A percentile compares a stretch with the other conserved stretches of the same genome.
Evolutionary conservation across 2,113 vertebrate species (phyloP).

Genomic region (Dipodomys ordii): DNA sequence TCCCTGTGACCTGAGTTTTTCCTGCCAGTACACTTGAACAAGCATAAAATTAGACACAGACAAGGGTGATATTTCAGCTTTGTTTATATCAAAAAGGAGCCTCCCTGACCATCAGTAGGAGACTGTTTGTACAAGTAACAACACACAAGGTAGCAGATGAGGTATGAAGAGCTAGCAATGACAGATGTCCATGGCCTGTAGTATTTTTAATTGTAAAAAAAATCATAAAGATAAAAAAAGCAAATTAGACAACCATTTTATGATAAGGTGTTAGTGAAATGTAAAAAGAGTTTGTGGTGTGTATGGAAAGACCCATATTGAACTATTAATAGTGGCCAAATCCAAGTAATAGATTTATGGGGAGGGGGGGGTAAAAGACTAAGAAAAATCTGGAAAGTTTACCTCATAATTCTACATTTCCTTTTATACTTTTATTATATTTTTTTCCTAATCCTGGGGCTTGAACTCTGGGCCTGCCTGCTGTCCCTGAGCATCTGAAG

Average conservation of each 20-base stretch:
- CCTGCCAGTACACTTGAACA: not conserved
- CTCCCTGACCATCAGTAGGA: not conserved
- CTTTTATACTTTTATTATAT: not conserved
- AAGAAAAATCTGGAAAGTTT: not conserved
- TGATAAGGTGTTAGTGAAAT: not conserved
- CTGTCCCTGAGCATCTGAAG: too few relatives aligned
- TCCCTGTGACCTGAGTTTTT: slow-evolving; percentile 6
- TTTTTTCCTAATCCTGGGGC: not conserved
- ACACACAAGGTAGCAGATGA: not conserved
- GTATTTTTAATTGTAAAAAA: slow-evolving; percentile 30
- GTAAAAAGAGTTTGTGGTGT: not conserved
- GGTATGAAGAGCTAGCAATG: not conserved
- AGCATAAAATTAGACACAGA: not conserved
- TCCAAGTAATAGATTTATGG: not conserved
- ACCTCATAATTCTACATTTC: slow-evolving; percentile 5
- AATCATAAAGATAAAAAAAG: not conserved
- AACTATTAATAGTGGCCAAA: slow-evolving; percentile 5
- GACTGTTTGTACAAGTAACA: not conserved
- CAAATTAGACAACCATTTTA: not conserved
- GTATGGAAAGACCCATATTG: not conserved
- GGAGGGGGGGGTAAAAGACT: not conserved
- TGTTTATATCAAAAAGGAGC: slow-evolving; percentile 5
- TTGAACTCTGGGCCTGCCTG: too few relatives aligned
- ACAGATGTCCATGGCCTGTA: not conserved
- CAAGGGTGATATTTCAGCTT: not conserved